Conservation (phyloP, 2,113 vertebrate species). For the Phalacrocorax aristotelis region DNA sequence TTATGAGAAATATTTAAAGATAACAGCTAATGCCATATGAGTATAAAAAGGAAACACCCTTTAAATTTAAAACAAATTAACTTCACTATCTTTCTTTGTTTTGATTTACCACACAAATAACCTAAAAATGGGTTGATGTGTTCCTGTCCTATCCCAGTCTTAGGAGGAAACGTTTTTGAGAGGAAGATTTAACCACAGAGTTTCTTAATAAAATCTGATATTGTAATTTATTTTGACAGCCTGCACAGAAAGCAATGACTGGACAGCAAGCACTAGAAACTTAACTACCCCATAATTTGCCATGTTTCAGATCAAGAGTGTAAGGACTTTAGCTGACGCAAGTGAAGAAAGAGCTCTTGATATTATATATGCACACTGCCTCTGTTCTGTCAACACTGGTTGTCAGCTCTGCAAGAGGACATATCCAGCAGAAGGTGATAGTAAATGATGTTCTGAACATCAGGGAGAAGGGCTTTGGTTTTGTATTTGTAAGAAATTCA, state of each 20-base stretch:
- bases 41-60: conserved; percentile 43
- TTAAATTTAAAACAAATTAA: conserved; percentile 43
- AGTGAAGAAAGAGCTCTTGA: background rate
- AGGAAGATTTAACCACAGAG: background rate
- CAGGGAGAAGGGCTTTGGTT: background rate
- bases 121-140: background rate
- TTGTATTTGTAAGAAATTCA: background rate
- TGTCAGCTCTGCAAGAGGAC: background rate
- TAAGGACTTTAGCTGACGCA: background rate
- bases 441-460: background rate
- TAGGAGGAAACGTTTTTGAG: background rate
- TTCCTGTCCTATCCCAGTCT: background rate
- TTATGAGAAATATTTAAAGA: conserved; percentile 63
- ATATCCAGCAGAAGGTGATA: background rate
- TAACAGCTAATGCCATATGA: conserved; percentile 36
- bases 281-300: background rate
- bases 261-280: background rate
- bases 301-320: background rate
- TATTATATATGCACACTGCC: no score
- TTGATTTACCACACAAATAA: conserved; percentile 3
- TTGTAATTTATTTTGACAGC: background rate
- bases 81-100: background rate
- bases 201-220: background rate
- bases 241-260: background rate
- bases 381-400: background rate